A percentile compares a stretch with the other conserved stretches of the same genome.
Conservation (phyloP, 2,888 invertebrate species). For the Torymus texanus region DNA sequence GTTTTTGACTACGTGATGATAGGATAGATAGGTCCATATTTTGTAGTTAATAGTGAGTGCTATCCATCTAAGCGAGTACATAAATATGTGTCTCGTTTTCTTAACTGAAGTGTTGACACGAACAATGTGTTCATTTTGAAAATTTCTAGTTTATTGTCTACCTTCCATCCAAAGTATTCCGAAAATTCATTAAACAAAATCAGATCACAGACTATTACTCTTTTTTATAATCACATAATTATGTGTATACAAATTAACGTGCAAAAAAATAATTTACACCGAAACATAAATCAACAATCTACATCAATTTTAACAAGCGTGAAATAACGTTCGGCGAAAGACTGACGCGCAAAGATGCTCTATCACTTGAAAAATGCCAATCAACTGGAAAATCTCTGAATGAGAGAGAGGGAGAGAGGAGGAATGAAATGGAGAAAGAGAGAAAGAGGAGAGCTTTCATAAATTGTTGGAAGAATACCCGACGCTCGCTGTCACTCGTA, state of each 20-base stretch:
- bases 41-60: no score
- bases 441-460: constrained; percentile 40
- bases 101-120: no score
- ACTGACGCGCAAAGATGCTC: background rate
- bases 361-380: constrained; percentile 21
- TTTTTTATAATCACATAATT: no score
- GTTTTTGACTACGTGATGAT: background rate
- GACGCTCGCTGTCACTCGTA: constrained; percentile 47
- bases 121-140: no score
- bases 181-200: no score
- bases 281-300: no score
- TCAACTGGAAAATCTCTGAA: constrained; percentile 41
- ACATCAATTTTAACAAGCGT: background rate
- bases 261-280: no score
- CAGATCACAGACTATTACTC: no score
- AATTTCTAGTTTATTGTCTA: no score
- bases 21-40: background rate
- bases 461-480: constrained; percentile 41
- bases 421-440: constrained; percentile 1
- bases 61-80: background rate
- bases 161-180: no score
- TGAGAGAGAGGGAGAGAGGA: constrained; percentile 15
- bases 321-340: background rate
- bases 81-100: no score
- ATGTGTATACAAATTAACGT: no score